Conservation (phyloP, 2,113 vertebrate species). For the Otocyon megalotis region DNA sequence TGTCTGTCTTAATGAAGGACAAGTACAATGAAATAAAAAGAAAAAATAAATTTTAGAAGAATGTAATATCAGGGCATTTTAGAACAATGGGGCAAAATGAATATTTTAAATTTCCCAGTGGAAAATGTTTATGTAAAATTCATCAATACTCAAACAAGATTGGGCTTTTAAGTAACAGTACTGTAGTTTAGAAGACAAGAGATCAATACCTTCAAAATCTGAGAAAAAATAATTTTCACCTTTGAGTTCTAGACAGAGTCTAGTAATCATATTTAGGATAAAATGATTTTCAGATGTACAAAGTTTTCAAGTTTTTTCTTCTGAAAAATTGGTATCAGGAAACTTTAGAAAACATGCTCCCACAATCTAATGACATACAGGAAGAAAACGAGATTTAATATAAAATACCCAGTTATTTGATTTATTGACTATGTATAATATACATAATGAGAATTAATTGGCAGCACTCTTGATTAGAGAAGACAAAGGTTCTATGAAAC, state of each 20-base stretch:
- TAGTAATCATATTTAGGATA: not conserved
- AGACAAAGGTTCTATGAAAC: not conserved
- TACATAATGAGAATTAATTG: not conserved
- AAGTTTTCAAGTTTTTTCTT: not conserved
- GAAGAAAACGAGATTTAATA: not conserved
- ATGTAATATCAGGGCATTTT: not conserved
- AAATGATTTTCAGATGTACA: not conserved
- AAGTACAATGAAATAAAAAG: not conserved
- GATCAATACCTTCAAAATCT: not conserved
- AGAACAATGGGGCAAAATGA: not conserved
- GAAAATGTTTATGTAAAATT: not conserved
- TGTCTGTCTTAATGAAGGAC: not conserved
- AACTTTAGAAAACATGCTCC: not conserved
- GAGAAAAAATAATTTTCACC: not conserved
- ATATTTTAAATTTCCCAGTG: not conserved
- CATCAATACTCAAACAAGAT: not conserved
- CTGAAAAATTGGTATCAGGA: not conserved
- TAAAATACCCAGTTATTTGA: not conserved
- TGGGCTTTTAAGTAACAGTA: not conserved
- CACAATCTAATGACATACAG: not conserved
- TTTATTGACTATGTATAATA: not conserved
- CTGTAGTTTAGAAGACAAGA: not conserved
- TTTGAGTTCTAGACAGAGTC: not conserved
- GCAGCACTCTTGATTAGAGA: not conserved
- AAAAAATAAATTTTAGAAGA: not conserved